Evolutionary conservation across 2,888 invertebrate species (phyloP).

Genomic region (Diabrotica balteata): DNA sequence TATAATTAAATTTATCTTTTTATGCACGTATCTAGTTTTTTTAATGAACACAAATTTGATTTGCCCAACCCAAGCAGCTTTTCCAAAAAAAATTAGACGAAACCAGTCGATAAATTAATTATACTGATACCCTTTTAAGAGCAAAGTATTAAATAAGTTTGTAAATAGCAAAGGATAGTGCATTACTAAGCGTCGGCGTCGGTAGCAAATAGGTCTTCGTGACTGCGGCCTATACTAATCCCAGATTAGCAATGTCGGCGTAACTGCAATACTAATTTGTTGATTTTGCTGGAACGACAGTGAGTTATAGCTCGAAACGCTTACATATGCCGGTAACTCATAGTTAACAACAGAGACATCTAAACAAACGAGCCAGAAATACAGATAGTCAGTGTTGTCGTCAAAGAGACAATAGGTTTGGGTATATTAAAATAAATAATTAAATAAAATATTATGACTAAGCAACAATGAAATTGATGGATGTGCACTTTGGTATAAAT

Average conservation of each 20-base stretch:
- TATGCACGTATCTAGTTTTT: too few relatives aligned
- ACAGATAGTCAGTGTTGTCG: conserved; percentile 13
- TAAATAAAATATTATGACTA: too few relatives aligned
- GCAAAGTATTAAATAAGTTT: conserved; percentile 43
- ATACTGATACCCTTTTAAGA: conserved; percentile 6
- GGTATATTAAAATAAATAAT: too few relatives aligned
- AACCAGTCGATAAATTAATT: neutral
- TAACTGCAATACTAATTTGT: conserved; percentile 62
- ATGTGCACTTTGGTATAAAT: too few relatives aligned
- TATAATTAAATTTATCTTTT: too few relatives aligned
- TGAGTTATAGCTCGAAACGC: conserved; percentile 58
- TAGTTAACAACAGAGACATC: conserved; percentile 46
- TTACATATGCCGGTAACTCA: conserved; percentile 49
- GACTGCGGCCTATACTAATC: conserved; percentile 58
- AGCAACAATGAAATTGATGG: too few relatives aligned
- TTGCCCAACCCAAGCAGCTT: too few relatives aligned
- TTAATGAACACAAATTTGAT: too few relatives aligned
- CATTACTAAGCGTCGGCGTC: conserved; percentile 41
- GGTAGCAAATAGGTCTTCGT: conserved; percentile 42
- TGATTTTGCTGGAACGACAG: conserved; percentile 61
- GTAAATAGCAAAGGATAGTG: conserved; percentile 40
- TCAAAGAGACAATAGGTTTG: too few relatives aligned
- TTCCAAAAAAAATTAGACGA: neutral
- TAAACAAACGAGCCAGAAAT: conserved; percentile 43
- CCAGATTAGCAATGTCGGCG: conserved; percentile 60